A percentile compares a stretch with the other conserved stretches of the same genome.
phyloP scores from a whole-genome alignment of 2,797 vertebrate species.

The Antennarius maculatus region DNA sequence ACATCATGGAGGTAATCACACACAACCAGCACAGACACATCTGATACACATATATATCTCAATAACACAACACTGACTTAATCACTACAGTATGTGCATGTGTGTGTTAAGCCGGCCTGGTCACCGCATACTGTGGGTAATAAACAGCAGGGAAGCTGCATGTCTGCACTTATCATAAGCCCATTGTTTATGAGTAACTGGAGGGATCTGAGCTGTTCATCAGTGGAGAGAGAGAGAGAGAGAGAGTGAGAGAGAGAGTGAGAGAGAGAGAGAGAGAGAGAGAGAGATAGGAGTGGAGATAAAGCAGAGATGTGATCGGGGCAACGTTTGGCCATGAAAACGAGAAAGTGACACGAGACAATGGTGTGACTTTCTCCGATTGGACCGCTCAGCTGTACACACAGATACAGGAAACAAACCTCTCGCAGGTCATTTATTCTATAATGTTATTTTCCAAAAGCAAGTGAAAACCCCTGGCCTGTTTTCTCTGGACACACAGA shows the following conservation, averaged over 20 bases:
- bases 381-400: conserved; percentile 39
- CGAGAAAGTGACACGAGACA: conserved; percentile 29
- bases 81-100: conserved; percentile 50
- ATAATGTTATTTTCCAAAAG: conserved; percentile 24
- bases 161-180: conserved; percentile 47
- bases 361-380: conserved; percentile 41
- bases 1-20: conserved; percentile 21
- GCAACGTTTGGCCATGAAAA: neutral
- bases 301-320: conserved; percentile 16
- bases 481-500: neutral
- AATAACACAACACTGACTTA: conserved; percentile 14
- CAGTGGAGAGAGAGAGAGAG: conserved; percentile 18
- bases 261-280: neutral
- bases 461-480: conserved; percentile 15
- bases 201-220: conserved; percentile 20
- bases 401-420: conserved; percentile 28
- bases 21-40: conserved; percentile 47
- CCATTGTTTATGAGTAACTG: conserved; percentile 53
- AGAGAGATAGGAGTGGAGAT: neutral
- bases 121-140: conserved; percentile 28
- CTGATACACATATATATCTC: conserved; percentile 22
- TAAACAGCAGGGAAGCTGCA: conserved; percentile 34
- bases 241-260: neutral
- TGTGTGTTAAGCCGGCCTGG: conserved; percentile 28
- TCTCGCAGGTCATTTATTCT: conserved; percentile 1